Conservation (phyloP, 2,888 invertebrate genomes). For the Aquatica leii region DNA sequence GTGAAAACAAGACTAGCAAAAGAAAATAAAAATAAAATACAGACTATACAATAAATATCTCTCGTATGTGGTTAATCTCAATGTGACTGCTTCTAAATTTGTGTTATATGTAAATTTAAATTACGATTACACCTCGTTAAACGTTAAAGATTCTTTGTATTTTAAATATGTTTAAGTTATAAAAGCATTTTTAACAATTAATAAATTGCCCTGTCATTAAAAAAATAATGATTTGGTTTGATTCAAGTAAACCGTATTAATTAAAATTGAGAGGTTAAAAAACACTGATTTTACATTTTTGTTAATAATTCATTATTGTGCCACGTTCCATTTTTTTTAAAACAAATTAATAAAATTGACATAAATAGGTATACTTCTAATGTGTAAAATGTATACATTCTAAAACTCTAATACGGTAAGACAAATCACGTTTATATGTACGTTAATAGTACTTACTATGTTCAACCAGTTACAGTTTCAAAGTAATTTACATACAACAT, state of each 20-base stretch:
- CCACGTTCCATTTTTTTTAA: too few species aligned
- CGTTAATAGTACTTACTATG: background rate
- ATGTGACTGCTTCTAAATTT: conserved; percentile 13
- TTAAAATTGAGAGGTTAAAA: too few species aligned
- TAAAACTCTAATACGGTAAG: too few species aligned
- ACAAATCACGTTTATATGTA: conserved; percentile 23
- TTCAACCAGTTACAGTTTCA: conserved; percentile 9
- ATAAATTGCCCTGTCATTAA: too few species aligned
- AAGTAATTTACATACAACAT: conserved; percentile 22
- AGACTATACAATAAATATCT: conserved; percentile 20
- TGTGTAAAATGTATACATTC: too few species aligned
- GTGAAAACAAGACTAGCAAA: conserved; percentile 11
- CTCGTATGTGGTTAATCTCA: conserved; percentile 25
- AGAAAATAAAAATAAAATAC: conserved; percentile 26
- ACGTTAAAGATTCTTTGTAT: conserved; percentile 1
- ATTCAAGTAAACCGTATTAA: too few species aligned
- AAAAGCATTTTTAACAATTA: conserved; percentile 13
- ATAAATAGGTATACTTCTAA: too few species aligned
- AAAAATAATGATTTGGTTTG: too few species aligned
- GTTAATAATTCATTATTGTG: too few species aligned
- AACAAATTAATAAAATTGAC: too few species aligned
- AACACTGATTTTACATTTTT: too few species aligned
- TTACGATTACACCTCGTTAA: background rate
- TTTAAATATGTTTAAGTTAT: conserved; percentile 18
- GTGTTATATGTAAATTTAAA: conserved; percentile 5